Base-by-base conservation (phyloP, 2,888 invertebrate genomes). In the Leucoptera coffeella region DNA sequence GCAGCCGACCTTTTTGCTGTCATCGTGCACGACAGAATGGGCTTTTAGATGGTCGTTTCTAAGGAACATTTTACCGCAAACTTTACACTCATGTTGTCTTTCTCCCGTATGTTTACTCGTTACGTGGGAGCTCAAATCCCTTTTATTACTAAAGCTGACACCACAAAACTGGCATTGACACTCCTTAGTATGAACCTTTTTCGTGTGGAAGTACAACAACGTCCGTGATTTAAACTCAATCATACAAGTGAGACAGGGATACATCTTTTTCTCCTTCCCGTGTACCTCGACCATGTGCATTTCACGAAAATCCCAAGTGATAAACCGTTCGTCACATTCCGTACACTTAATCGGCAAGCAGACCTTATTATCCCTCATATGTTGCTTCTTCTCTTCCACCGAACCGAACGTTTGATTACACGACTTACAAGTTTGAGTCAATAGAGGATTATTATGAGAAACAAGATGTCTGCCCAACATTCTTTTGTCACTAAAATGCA, bases 11-110 rank as follows among this genome's bases (percentile, higher is more conserved):
- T 35, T 35, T 12, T 27, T 32, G 22, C 26, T 32, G 15, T 35
- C 33, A 13, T 35, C 35, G 14, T 35, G 35, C 10, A 33, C 26
- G 7, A 29, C 22, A 2, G 29, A n/a, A 27, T 35, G 35, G 12
- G 26, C 29, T 10, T 12, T 24, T 8, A 33, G 14, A 4, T 22
- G 14, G 17, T 26, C 30, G 12, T 23, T 23, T 5, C 26, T 26
- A 9, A 22, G 12, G 14, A 35, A 33, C n/a, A 29, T 15, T 21
- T 32, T 35, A 12, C 31, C 25, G 19, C 34, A 34, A 4, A 32
- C 26, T 12, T 28, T 12, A 14, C 37, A 35, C 14, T 30, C 28
- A n/a, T 28, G 31, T 2, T 29, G 31, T 3, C 29, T 17, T 10
- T 17, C 28, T 4, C 23, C 19, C 2, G 17, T 23, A 11, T 28